These are phyloP conservation scores for Platyscapa corneri DNA, from an alignment of 1,140 invertebrate species.

Conservation along the genomic window DNA sequence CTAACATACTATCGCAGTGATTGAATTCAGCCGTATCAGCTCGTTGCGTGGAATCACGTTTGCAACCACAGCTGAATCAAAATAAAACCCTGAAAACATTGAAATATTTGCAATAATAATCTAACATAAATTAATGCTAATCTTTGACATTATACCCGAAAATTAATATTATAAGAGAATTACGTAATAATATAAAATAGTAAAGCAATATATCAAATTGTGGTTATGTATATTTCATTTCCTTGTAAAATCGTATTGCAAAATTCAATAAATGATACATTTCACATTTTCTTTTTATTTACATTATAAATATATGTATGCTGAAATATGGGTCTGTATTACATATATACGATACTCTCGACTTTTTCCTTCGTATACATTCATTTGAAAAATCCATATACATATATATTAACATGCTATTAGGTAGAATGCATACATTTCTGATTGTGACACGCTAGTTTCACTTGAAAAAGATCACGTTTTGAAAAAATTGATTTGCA, in stretches of 20 bases:
- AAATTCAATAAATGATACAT: not conserved
- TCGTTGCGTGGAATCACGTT: too few relatives aligned
- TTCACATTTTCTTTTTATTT: not conserved
- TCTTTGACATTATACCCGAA: too few relatives aligned
- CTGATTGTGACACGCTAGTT: not conserved
- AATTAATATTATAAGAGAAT: too few relatives aligned
- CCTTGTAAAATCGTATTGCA: not conserved
- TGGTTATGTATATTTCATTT: not conserved
- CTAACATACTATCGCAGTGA: too few relatives aligned
- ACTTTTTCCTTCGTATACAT: not conserved
- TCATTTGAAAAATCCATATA: constrained; percentile 20
- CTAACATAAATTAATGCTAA: too few relatives aligned
- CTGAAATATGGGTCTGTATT: not conserved
- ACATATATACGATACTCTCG: not conserved
- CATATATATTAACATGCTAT: constrained; percentile 14
- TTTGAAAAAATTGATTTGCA: constrained; percentile 37
- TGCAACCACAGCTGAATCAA: too few relatives aligned
- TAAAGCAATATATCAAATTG: not conserved
- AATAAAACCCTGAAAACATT: too few relatives aligned
- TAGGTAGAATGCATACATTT: not conserved
- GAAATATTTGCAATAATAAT: too few relatives aligned
- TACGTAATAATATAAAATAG: not conserved
- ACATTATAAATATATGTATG: not conserved
- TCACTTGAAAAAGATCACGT: not conserved
- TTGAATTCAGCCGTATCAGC: too few relatives aligned